Evolutionary conservation across 2,888 invertebrate species (phyloP), one percentile per base, ranked within the genome.

Genomic region (Rhimphoctona megacephalus): DNA sequence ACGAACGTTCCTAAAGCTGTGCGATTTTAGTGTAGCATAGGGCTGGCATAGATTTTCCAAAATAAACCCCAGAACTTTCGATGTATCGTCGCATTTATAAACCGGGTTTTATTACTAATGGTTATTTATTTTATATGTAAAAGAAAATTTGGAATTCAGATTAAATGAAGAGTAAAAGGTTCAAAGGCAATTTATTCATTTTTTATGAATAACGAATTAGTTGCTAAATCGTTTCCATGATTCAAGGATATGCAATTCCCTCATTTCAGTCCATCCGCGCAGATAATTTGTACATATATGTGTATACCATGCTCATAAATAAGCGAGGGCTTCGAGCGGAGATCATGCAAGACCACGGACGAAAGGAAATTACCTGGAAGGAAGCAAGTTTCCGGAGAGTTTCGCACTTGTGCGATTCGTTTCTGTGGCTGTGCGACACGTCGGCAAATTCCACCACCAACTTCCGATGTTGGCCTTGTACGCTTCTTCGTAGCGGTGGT

Each of bases 301-400:
- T 54, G 73, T 73, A 43, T 79, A 61, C 66, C 73, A 57, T 22
- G 43, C 80, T 81, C 81, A 83, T 83, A 83, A 86, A 88, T 85
- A 85, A 85, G 67, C 69, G 17, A 9, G 19, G 25, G 43, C 54
- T 39, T 36, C 14, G 57, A 30, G 61, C 57, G 46, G 52, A 22
- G 69, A 61, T 77, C 82, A 87, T 77, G 78, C 52, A 77, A 76
- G 64, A 39, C 76, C 49, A 66, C 54, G 79, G 69, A 61, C 52
- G 78, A 54, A 69, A 83, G 88, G 88, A 88, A 88, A 88, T 87
- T 87, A 86, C 72, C 73, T 74, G 87, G 87, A 88, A 88, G 85
- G 85, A 82, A 87, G 86, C 52, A 73, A 76, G 43, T 84, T 66
- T 81, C 86, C 80, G 82, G 73, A 61, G 74, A 72, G 78, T 69